Percentiles rank a stretch among this genome's conserved stretches.
Evolutionary conservation across 2,113 vertebrate genomes (phyloP).

Genomic region (Actenoides lindsayi): DNA sequence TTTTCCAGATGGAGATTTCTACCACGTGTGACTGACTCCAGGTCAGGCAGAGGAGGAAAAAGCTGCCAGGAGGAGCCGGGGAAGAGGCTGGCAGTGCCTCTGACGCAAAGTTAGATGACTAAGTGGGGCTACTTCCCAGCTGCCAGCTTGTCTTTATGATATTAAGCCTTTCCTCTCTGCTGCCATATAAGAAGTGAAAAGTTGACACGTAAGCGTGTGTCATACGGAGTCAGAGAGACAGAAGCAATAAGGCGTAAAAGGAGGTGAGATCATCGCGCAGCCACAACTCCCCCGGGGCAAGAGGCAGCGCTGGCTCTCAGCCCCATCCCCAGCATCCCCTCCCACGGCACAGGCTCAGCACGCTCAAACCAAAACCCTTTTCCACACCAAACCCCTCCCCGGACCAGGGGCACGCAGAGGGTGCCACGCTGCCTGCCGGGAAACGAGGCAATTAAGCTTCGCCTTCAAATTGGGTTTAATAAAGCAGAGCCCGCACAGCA

Average conservation of each 20-base stretch:
- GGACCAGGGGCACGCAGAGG: rapidly evolving
- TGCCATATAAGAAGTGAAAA: slow-evolving; percentile 50
- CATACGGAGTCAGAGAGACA: slow-evolving; percentile 39
- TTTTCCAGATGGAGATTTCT: background rate
- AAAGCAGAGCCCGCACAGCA: background rate
- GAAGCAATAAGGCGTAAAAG: slow-evolving; percentile 70
- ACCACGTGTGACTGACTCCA: background rate
- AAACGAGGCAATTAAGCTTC: background rate
- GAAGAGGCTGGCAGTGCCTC: background rate
- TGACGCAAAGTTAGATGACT: slow-evolving; percentile 54
- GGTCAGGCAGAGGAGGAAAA: background rate
- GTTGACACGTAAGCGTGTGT: slow-evolving; percentile 56
- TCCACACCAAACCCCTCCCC: background rate
- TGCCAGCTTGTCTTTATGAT: slow-evolving; percentile 24
- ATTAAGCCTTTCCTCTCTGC: slow-evolving; percentile 12
- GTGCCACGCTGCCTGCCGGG: rapidly evolving
- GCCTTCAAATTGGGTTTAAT: background rate
- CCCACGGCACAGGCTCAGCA: rapidly evolving
- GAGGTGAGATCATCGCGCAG: slow-evolving; percentile 57
- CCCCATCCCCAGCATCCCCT: background rate
- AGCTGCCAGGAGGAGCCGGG: background rate
- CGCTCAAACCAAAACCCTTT: background rate
- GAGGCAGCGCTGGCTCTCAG: background rate
- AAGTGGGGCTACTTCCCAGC: slow-evolving; percentile 16
- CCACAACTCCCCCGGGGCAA: slow-evolving; percentile 1